phyloP scores from a whole-genome alignment of 2,113 vertebrate genomes.

The Haplochromis burtoni region DNA sequence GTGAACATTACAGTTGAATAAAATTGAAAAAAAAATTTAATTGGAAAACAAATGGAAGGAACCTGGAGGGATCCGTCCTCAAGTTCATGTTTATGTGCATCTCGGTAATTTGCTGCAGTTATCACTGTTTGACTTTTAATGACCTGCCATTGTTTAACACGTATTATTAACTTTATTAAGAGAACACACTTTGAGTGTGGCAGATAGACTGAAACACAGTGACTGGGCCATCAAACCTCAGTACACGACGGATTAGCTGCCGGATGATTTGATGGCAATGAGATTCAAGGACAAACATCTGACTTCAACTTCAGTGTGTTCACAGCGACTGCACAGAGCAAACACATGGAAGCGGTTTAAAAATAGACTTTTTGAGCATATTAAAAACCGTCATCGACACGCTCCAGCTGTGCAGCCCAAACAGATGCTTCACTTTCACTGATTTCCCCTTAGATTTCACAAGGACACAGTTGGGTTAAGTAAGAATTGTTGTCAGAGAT shows the following conservation, averaged over 20 bases:
- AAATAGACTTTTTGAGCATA: background rate
- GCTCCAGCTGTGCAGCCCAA: background rate
- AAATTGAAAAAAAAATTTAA: background rate
- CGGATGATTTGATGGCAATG: background rate
- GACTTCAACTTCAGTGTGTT: background rate
- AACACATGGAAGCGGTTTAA: background rate
- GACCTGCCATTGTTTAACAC: background rate
- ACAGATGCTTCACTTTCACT: background rate
- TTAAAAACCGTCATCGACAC: background rate
- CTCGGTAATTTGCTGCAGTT: background rate
- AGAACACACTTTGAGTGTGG: background rate
- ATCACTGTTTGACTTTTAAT: background rate
- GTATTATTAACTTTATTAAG: background rate
- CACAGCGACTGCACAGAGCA: background rate
- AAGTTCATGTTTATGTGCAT: background rate
- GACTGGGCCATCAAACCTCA: background rate
- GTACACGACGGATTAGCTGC: rapidly evolving
- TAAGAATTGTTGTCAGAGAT: background rate
- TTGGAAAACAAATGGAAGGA: background rate
- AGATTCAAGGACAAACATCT: background rate
- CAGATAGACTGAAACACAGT: background rate
- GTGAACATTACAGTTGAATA: background rate
- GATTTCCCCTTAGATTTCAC: background rate
- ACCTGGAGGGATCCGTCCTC: background rate
- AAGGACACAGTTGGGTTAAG: background rate